These are phyloP conservation scores for Hypotaenidia philippensis DNA, from an alignment of 2,797 vertebrate species.

Conservation along the genomic window DNA sequence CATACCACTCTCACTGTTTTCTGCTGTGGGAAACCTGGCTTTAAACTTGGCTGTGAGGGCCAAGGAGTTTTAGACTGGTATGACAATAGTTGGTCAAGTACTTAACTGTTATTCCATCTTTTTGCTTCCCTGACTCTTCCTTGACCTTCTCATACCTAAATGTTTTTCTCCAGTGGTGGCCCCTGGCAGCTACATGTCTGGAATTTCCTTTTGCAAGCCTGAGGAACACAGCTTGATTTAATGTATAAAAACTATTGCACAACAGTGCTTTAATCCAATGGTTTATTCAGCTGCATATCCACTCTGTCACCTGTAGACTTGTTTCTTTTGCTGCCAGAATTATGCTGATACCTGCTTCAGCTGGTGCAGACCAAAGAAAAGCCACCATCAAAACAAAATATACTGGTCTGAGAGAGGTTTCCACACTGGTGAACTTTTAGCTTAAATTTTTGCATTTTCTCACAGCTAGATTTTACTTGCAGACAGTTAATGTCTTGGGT, in stretches of 20 bases:
- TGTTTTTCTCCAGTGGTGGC: conserved; percentile 51
- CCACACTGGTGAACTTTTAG: not conserved
- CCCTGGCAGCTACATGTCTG: conserved; percentile 64
- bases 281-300: conserved; percentile 66
- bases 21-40: not conserved
- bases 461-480: not conserved
- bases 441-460: not conserved
- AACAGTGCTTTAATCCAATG: conserved; percentile 10
- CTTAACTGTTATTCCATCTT: conserved; percentile 18
- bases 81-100: conserved; percentile 23
- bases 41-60: not conserved
- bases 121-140: conserved; percentile 59
- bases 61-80: not conserved
- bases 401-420: not conserved
- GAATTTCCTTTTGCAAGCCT: conserved; percentile 57
- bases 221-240: conserved; percentile 60
- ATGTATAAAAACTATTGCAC: conserved; percentile 23
- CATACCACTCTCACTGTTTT: not conserved
- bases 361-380: not conserved
- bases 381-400: not conserved
- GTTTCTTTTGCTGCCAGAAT: conserved; percentile 11
- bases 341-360: not conserved
- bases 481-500: not conserved
- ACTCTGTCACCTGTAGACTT: conserved; percentile 12
- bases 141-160: conserved; percentile 71